These are phyloP conservation scores for Coelopa frigida DNA, from an alignment of 1,140 invertebrate species.

Conservation along the genomic window DNA sequence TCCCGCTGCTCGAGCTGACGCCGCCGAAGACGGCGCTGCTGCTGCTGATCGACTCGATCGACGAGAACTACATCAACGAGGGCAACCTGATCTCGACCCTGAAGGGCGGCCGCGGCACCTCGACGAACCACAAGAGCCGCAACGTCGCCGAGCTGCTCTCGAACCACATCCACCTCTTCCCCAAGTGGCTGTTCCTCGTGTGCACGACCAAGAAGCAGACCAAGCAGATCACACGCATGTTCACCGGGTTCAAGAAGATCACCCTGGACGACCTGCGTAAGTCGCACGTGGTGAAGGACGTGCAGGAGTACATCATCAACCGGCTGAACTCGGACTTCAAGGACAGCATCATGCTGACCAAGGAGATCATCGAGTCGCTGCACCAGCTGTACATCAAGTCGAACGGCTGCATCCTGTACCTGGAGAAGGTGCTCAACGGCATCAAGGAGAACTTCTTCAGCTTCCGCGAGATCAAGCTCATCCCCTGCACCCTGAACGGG, in stretches of 20 bases:
- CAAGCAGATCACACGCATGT: constrained; percentile 81
- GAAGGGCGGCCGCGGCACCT: constrained; percentile 29
- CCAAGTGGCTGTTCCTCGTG: constrained; percentile 85
- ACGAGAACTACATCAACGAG: constrained; percentile 59
- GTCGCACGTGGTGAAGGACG: constrained; percentile 80
- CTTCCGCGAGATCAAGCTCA: constrained; percentile 73
- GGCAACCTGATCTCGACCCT: constrained; percentile 40
- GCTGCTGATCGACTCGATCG: constrained; percentile 85
- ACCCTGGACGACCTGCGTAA: constrained; percentile 84
- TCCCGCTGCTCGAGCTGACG: constrained; percentile 77
- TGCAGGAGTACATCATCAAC: constrained; percentile 91
- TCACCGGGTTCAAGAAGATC: constrained; percentile 90
- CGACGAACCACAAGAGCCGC: constrained; percentile 50
- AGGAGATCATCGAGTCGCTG: constrained; percentile 85
- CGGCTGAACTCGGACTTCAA: constrained; percentile 71
- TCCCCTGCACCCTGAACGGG: constrained; percentile 91
- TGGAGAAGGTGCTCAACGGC: constrained; percentile 88
- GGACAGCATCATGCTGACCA: constrained; percentile 43
- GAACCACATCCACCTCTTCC: constrained; percentile 86
- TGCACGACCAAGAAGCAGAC: constrained; percentile 82
- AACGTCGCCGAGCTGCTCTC: constrained; percentile 81
- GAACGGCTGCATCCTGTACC: constrained; percentile 89
- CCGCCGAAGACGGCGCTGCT: constrained; percentile 76
- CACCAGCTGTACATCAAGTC: constrained; percentile 95
- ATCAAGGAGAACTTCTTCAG: constrained; percentile 90